Evolutionary conservation across 2,113 vertebrate species (phyloP), one percentile per base, ranked within the genome.

Genomic region (Zootoca vivipara): DNA sequence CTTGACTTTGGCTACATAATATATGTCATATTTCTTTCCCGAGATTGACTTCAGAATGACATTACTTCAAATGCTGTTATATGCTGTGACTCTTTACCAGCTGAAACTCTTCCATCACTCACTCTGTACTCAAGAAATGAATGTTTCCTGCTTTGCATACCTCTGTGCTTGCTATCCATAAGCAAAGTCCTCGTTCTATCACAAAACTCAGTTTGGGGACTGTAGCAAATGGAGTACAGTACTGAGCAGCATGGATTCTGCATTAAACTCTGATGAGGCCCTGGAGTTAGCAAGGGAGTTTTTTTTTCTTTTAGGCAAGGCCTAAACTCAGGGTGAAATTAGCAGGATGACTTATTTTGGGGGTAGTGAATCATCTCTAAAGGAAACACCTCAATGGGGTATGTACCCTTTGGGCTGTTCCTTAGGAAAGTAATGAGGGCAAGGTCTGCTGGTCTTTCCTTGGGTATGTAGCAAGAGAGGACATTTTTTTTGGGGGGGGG

Each of bases 61-160:
- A 95, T 94, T 94, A 92, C 92, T 95, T 95, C 94, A 95, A 95
- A 96, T 95, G 94, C 91, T 91, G 90, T 95, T 93, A 95, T 94
- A 92, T 90, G 92, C 89, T 77, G 93, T 87, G 85, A 87, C 93
- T 93, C 93, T 90, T 94, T 94, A 90, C 92, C 92, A 95, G 94
- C 93, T 94, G 93, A 92, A 96, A 93, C 85, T 91, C 70, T 95
- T 95, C 94, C 93, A 95, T 96, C 94, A 95, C 84, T 90, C 70
- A 79, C 79, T 90, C 18, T 2, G 89, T 91, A 90, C 83, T 89
- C 0, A 0, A 85, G 82, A 93, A 87, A 95, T 94, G 92, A 90
- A 92, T 90, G 85, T n/a, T 92, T 0, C 0, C 82, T 0, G 0
- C 80, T 6, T 2, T 52, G 3, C 33, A 65, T 89, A 83, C 78